Evolutionary conservation across 2,888 invertebrate genomes (phyloP).

Genomic region (Sinelater perroti): DNA sequence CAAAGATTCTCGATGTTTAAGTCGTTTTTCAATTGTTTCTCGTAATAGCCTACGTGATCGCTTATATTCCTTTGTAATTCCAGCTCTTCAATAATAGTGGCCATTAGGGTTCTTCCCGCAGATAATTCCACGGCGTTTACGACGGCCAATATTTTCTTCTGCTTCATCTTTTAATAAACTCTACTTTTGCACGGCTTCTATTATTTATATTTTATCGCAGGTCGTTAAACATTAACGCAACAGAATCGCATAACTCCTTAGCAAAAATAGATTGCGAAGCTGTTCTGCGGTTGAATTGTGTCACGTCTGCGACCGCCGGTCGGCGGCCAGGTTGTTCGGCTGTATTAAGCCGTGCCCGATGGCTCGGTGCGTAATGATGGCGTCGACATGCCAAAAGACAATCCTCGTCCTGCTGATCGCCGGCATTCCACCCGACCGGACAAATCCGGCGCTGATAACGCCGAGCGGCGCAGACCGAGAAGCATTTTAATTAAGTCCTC

Average conservation of each 20-base stretch:
- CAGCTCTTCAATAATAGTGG: conserved; percentile 24
- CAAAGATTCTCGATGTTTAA: conserved; percentile 33
- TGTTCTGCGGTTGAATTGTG: conserved; percentile 32
- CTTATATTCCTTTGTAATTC: conserved; percentile 34
- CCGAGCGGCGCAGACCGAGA: conserved; percentile 17
- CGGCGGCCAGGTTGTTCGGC: conserved; percentile 21
- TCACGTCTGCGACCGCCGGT: conserved; percentile 30
- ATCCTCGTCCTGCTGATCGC: no score
- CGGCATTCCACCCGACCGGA: no score
- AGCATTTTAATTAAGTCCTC: conserved; percentile 39
- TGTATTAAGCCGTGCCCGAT: conserved; percentile 25
- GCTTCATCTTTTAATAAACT: conserved; percentile 24
- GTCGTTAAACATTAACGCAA: conserved; percentile 1
- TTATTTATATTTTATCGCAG: conserved; percentile 18
- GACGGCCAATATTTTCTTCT: conserved; percentile 3
- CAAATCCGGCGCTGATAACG: no score
- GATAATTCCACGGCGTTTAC: conserved; percentile 11
- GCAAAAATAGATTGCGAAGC: conserved; percentile 28
- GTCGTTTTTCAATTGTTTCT: conserved; percentile 39
- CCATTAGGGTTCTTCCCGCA: conserved; percentile 16
- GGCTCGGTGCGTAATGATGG: conserved; percentile 6
- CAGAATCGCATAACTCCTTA: neutral
- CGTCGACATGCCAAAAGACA: no score
- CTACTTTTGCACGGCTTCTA: conserved; percentile 7
- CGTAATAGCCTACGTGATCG: conserved; percentile 41